Percentiles rank a stretch among this genome's conserved stretches.
These are phyloP conservation scores for Merops nubicus DNA, from an alignment of 2,113 vertebrate species.

Conservation along the genomic window DNA sequence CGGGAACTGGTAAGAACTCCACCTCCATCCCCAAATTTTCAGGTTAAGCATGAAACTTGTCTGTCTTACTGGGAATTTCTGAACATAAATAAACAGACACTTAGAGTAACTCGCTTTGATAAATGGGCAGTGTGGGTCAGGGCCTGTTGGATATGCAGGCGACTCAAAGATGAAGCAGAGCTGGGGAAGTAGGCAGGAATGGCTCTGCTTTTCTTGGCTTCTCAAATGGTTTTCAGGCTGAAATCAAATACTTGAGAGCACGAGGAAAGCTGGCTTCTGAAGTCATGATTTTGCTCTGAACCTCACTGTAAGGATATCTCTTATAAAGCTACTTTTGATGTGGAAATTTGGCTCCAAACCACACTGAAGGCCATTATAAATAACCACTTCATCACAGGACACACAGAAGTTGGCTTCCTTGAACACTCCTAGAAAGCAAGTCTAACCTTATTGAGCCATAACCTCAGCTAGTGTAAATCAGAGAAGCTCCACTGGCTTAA, in stretches of 20 bases:
- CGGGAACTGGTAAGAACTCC: slow-evolving; percentile 13
- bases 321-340: slow-evolving; percentile 76
- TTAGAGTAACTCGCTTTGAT: slow-evolving; percentile 66
- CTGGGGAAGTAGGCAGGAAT: slow-evolving; percentile 72
- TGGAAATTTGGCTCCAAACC: slow-evolving; percentile 70
- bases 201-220: slow-evolving; percentile 76
- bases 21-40: slow-evolving; percentile 14
- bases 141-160: slow-evolving; percentile 57
- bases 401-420: slow-evolving; percentile 69
- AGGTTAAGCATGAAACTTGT: slow-evolving; percentile 59
- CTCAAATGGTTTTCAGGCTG: slow-evolving; percentile 61
- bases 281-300: slow-evolving; percentile 74
- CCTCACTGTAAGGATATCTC: slow-evolving; percentile 71
- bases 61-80: slow-evolving; percentile 63
- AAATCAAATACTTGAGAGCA: slow-evolving; percentile 74
- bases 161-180: slow-evolving; percentile 66
- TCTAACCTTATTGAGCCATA: slow-evolving; percentile 55
- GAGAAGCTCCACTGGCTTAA: slow-evolving; percentile 40
- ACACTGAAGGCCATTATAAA: slow-evolving; percentile 74
- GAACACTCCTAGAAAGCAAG: slow-evolving; percentile 67
- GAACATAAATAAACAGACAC: slow-evolving; percentile 53
- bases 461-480: slow-evolving; percentile 56
- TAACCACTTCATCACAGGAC: slow-evolving; percentile 72
- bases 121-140: slow-evolving; percentile 50
- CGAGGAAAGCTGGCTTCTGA: slow-evolving; percentile 69